Evolutionary conservation across 2,113 vertebrate species (phyloP).

Genomic region (Cyprinodon variegatus): DNA sequence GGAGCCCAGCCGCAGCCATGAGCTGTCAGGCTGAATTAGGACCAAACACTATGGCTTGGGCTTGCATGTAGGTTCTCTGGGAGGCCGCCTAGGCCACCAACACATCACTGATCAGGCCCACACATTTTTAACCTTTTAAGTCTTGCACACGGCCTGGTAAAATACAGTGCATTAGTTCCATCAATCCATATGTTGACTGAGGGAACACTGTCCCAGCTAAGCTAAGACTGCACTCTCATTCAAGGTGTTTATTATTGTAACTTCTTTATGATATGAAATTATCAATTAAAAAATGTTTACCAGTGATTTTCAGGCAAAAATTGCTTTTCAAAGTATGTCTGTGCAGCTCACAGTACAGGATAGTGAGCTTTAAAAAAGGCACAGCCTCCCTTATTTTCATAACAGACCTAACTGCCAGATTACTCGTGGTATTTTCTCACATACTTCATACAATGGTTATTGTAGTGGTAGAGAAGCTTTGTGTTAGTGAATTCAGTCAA

Average conservation of each 20-base stretch:
- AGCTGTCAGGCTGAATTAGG: slow-evolving; percentile 70
- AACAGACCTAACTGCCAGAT: slow-evolving; percentile 28
- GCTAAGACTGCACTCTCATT: slow-evolving; percentile 43
- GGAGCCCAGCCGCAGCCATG: slow-evolving; percentile 61
- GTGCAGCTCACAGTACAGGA: slow-evolving; percentile 18
- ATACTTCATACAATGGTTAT: slow-evolving; percentile 32
- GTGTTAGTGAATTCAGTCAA: slow-evolving; percentile 45
- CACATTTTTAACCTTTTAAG: slow-evolving; percentile 39
- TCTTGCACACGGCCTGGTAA: slow-evolving; percentile 35
- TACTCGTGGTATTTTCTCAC: slow-evolving; percentile 33
- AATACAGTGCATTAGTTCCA: slow-evolving; percentile 25
- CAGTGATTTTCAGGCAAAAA: slow-evolving; percentile 25
- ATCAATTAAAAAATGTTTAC: slow-evolving; percentile 31
- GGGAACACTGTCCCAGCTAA: slow-evolving; percentile 35
- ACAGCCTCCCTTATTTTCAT: slow-evolving; percentile 19
- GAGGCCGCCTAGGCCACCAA: slow-evolving; percentile 34
- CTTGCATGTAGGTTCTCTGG: slow-evolving; percentile 28
- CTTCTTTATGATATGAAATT: slow-evolving; percentile 46
- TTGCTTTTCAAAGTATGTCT: slow-evolving; percentile 37
- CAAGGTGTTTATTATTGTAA: slow-evolving; percentile 60
- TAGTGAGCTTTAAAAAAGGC: slow-evolving; percentile 31
- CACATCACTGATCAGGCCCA: slow-evolving; percentile 41
- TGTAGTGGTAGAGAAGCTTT: slow-evolving; percentile 30
- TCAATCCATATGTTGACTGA: slow-evolving; percentile 50
- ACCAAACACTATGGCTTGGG: slow-evolving; percentile 23